phyloP scores from a whole-genome alignment of 2,888 invertebrate genomes.

The Drosophila conformis region DNA sequence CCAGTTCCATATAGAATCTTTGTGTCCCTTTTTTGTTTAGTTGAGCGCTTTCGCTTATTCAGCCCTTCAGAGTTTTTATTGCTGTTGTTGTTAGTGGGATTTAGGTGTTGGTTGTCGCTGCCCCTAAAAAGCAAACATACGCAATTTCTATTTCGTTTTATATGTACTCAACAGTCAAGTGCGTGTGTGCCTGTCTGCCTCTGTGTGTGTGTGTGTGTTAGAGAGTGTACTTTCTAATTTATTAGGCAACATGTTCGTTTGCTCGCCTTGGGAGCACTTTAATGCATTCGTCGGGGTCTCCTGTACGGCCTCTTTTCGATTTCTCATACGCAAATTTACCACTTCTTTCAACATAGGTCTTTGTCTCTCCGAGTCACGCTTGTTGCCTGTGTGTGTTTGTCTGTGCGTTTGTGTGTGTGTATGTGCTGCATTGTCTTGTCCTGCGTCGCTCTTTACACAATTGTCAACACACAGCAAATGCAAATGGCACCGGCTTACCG shows the following conservation, averaged over 20 bases:
- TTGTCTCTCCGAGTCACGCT: constrained; percentile 2
- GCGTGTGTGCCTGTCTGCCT: constrained; percentile 11
- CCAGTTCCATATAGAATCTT: constrained; percentile 32
- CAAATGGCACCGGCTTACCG: constrained; percentile 48
- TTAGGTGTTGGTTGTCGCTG: constrained; percentile 34
- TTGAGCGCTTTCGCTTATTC: constrained; percentile 51
- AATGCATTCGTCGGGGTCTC: constrained; percentile 63
- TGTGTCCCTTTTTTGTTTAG: constrained; percentile 36
- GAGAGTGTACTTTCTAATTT: constrained; percentile 65
- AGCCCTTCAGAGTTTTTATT: constrained; percentile 12
- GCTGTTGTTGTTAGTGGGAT: not conserved
- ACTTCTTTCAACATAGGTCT: constrained; percentile 28
- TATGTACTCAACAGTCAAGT: constrained; percentile 37
- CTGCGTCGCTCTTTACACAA: constrained; percentile 69
- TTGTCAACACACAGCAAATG: constrained; percentile 73
- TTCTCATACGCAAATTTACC: constrained; percentile 69
- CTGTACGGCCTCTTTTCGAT: constrained; percentile 57
- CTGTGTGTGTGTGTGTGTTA: constrained; percentile 19
- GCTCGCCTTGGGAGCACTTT: constrained; percentile 61
- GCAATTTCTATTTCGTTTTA: constrained; percentile 69
- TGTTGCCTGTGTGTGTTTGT: constrained; percentile 4
- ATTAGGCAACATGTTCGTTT: constrained; percentile 69
- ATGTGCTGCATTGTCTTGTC: constrained; percentile 64
- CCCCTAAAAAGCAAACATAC: constrained; percentile 62
- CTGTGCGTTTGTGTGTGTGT: constrained; percentile 4